Base-by-base conservation (phyloP, 2,888 invertebrate species). In the Lasioglossum morio region DNA sequence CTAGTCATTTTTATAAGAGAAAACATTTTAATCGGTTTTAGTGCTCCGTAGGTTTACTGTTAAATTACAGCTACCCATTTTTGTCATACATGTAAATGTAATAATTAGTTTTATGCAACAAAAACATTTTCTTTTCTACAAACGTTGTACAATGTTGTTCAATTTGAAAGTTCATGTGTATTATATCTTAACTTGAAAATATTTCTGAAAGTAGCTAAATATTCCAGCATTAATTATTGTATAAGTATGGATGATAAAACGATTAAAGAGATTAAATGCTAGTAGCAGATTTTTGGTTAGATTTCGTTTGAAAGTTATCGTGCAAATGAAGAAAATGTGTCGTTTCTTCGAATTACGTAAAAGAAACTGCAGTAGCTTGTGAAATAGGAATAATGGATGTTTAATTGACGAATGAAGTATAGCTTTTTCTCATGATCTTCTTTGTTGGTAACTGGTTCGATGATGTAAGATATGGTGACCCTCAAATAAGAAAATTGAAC, bases 401-500 rank as follows among this genome's bases (percentile, higher is more conserved):
- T 69, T 69, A 69, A 69, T 23, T 12, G 8, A 69, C 10, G 23
- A 63, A 30, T 30, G 30, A 30, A 30, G 30, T 19, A 30, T 30
- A 63, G 30, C 16, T 66, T 66, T 66, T 66, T 34, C 66, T 34
- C 23, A 7, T 34, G 10, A 23, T 69, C 34, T 34, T 23, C 34
- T 69, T 69, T 34, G 37, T 23, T 69, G 69, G 10, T 69, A 34
- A 69, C 34, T 23, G 69, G 23, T 69, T 69, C 4, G 37, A 69
- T 69, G 69, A 69, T 23, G 69, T 23, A 69, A 37, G 69, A 69
- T 37, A 69, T 69, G 37, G 23, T 23, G 37, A 69, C 37, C 23
- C 23, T 34, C 23, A 37, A 37, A 69, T 69, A 69, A 69, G 66
- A 69, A 69, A 69, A 69, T 69, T 69, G 37, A 66, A 34, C 34